phyloP scores from a whole-genome alignment of 2,888 invertebrate genomes.

The Enchytraeus crypticus region DNA sequence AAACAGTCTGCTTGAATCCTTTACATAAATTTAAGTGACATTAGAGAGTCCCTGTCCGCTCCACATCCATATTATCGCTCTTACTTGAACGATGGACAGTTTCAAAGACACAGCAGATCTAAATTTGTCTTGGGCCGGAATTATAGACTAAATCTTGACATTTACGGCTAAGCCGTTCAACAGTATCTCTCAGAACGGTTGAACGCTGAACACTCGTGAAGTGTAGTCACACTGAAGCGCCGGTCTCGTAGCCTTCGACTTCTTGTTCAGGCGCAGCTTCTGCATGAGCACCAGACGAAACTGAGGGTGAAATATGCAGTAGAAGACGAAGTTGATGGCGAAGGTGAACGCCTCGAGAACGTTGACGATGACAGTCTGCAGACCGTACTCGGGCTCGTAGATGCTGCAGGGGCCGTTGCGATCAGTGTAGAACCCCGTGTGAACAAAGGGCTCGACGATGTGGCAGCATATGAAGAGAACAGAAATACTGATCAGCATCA shows the following conservation, averaged over 20 bases:
- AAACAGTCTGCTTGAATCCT: too few relatives aligned
- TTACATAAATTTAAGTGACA: too few relatives aligned
- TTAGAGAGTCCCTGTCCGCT: too few relatives aligned
- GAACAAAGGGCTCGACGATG: conserved; percentile 12
- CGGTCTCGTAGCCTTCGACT: background rate
- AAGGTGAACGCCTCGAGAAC: conserved; percentile 12
- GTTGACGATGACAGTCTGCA: conserved; percentile 3
- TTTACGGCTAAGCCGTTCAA: too few relatives aligned
- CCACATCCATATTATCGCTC: too few relatives aligned
- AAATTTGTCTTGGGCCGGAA: too few relatives aligned
- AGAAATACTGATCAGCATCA: conserved; percentile 14
- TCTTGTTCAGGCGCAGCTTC: background rate
- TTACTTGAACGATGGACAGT: too few relatives aligned
- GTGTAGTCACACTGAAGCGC: background rate
- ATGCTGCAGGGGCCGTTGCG: conserved; percentile 11
- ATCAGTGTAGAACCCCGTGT: conserved; percentile 2
- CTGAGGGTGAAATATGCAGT: conserved; percentile 13
- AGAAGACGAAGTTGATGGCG: conserved; percentile 12
- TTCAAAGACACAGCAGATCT: too few relatives aligned
- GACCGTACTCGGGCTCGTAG: background rate
- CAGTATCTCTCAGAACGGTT: background rate
- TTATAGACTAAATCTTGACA: too few relatives aligned
- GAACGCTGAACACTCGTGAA: background rate
- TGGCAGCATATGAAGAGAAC: conserved; percentile 7
- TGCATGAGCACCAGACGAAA: conserved; percentile 1